A percentile compares a stretch with the other conserved stretches of the same genome.
Conservation (phyloP, 2,888 invertebrate species). For the Stenurella melanura region DNA sequence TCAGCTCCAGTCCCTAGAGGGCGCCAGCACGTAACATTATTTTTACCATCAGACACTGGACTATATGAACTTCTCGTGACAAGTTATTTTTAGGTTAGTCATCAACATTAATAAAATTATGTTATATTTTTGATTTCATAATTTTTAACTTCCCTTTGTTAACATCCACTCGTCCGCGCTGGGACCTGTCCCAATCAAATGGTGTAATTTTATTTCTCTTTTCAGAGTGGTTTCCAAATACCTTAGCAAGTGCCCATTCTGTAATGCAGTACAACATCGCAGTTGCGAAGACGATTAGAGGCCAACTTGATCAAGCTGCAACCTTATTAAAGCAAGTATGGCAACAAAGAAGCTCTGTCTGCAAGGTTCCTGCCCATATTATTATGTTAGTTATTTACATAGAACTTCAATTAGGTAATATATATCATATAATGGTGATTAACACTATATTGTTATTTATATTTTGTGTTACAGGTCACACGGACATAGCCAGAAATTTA, state of each 20-base stretch:
- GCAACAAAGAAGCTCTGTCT: slow-evolving; percentile 73
- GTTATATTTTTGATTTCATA: too few relatives aligned
- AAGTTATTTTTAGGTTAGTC: too few relatives aligned
- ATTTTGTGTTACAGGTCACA: slow-evolving; percentile 73
- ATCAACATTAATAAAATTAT: too few relatives aligned
- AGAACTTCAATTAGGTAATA: slow-evolving; percentile 78
- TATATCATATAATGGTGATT: neutral
- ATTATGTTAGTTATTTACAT: slow-evolving; percentile 80
- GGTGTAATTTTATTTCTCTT: neutral
- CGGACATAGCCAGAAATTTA: slow-evolving; percentile 74
- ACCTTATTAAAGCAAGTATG: slow-evolving; percentile 74
- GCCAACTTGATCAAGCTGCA: slow-evolving; percentile 81
- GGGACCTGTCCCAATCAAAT: too few relatives aligned
- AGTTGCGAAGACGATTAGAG: slow-evolving; percentile 83
- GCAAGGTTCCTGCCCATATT: slow-evolving; percentile 78
- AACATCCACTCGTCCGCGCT: too few relatives aligned
- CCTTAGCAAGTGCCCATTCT: slow-evolving; percentile 80
- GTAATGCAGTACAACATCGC: slow-evolving; percentile 87
- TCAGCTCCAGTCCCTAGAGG: too few relatives aligned
- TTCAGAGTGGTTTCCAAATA: slow-evolving; percentile 79
- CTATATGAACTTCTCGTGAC: too few relatives aligned
- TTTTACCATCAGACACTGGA: too few relatives aligned
- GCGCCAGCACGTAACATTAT: too few relatives aligned
- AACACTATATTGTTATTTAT: neutral
- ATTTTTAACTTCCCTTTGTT: too few relatives aligned